These are phyloP conservation scores for Drosophila pullipes DNA, from an alignment of 2,888 invertebrate species.

Conservation along the genomic window DNA sequence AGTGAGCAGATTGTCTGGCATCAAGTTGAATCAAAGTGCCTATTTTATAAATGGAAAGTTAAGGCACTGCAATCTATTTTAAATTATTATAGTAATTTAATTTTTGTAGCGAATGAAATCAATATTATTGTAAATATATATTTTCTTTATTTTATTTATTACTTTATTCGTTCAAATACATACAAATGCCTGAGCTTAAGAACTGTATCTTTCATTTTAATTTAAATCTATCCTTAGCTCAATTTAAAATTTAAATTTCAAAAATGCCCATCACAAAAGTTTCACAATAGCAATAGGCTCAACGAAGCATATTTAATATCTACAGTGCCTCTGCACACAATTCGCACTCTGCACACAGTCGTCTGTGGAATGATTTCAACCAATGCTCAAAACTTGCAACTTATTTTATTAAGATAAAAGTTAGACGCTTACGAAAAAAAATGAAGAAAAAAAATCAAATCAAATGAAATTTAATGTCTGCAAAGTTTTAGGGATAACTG, in stretches of 20 bases:
- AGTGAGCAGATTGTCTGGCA: neutral
- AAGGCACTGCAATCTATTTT: neutral
- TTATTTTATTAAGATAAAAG: slow-evolving; percentile 81
- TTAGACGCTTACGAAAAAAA: slow-evolving; percentile 42
- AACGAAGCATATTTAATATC: slow-evolving; percentile 25
- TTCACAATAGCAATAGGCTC: slow-evolving; percentile 39
- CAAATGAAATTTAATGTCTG: slow-evolving; percentile 81
- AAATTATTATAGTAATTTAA: neutral
- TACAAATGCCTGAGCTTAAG: neutral
- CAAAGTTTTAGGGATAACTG: slow-evolving; percentile 67
- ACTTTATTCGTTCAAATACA: neutral
- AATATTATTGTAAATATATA: neutral
- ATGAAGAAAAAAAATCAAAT: slow-evolving; percentile 47
- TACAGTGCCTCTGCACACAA: neutral
- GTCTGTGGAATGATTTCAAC: slow-evolving; percentile 5
- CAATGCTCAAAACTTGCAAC: slow-evolving; percentile 73
- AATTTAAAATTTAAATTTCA: neutral
- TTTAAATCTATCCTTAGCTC: neutral
- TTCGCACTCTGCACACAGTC: slow-evolving; percentile 1
- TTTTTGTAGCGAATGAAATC: neutral
- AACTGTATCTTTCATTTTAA: neutral
- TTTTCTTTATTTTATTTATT: neutral
- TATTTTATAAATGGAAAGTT: neutral
- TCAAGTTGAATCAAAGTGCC: neutral
- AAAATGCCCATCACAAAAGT: neutral